A percentile compares a stretch with the other conserved stretches of the same genome.
Evolutionary conservation across 2,797 vertebrate genomes (phyloP).

Genomic region (Peromyscus nudipes): DNA sequence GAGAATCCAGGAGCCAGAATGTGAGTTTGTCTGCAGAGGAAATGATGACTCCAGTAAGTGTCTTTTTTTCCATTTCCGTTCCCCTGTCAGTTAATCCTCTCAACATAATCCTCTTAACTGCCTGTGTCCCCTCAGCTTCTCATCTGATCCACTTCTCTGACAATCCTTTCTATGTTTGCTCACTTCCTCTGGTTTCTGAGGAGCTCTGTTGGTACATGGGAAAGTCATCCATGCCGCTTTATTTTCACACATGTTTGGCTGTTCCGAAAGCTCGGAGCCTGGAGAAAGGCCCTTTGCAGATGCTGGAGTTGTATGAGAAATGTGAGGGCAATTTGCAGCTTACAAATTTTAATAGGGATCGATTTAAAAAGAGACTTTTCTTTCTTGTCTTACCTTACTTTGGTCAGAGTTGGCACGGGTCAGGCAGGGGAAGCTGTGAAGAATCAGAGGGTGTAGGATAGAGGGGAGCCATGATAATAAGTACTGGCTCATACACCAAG

Average conservation of each 20-base stretch:
- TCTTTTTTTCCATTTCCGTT: constrained; percentile 71
- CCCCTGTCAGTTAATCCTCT: constrained; percentile 85
- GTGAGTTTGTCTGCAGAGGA: constrained; percentile 84
- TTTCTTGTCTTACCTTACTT: not conserved
- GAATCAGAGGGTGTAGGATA: not conserved
- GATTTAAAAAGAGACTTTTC: not conserved
- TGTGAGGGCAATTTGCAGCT: not conserved
- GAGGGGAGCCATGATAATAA: not conserved
- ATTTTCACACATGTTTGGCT: constrained; percentile 7
- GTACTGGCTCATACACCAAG: no score
- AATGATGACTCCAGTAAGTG: constrained; percentile 78
- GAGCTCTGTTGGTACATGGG: not conserved
- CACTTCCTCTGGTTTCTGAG: constrained; percentile 32
- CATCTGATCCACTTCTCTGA: constrained; percentile 86
- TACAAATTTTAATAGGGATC: not conserved
- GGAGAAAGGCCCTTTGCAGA: not conserved
- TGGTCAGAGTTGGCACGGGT: not conserved
- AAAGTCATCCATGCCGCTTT: constrained; percentile 49
- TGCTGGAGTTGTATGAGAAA: not conserved
- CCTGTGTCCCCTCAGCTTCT: constrained; percentile 83
- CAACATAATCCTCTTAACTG: constrained; percentile 87
- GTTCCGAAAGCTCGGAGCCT: not conserved
- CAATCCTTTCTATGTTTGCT: constrained; percentile 73
- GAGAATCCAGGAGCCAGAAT: constrained; percentile 60
- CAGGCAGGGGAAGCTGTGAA: not conserved